Evolutionary conservation across 37 sponge, comb jelly and placozoan species (phyloP), one percentile per base, ranked within the genome.

Genomic region (Haliclona indistincta): DNA sequence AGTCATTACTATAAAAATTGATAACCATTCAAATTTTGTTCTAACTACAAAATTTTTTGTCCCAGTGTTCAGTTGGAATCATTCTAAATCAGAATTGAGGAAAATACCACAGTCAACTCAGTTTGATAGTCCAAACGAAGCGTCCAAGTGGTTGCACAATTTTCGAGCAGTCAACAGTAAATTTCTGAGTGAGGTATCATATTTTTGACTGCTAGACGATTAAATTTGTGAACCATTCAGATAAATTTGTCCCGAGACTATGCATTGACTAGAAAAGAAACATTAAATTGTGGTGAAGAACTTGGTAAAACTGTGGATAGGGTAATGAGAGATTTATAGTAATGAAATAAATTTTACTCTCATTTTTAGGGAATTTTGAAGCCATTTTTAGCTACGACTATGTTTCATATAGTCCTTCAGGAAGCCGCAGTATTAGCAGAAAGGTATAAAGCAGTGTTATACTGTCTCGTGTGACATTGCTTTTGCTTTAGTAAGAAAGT

Each of bases 121-220:
- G 19, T 89, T 64, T 64, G 90, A 89, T 52, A 80, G 74, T 23
- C 90, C 90, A 3, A 28, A 74, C 3, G 81, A 83, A 53, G 73
- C 90, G 41, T 19, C 39, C 26, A 15, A 33, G 15, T 88, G 84
- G 89, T 73, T 88, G 37, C 82, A 74, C 43, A 73, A 56, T 54
- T 73, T 88, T 64, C 77, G 67, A 74, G 13, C 75, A 36, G 19
- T 64, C 13, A 88, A 88, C 67, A 30, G 68, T 19, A 35, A 63
- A 2, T 37, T 72, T 38, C 49, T 82, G 20, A 49, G 40, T 23
- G 28, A 78, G 51, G 89, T 88, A 72, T 42, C 38, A n/a, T 45
- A 8, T 44, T 38, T 44, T 2, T 7, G 8, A 29, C 56, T 29
- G 20, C 29, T 1, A 2, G 30, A 28, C 19, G 11, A 15, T 7